A percentile compares a stretch with the other conserved stretches of the same genome.
These are phyloP conservation scores for Empidonax traillii DNA, from an alignment of 2,113 vertebrate genomes.

Conservation along the genomic window DNA sequence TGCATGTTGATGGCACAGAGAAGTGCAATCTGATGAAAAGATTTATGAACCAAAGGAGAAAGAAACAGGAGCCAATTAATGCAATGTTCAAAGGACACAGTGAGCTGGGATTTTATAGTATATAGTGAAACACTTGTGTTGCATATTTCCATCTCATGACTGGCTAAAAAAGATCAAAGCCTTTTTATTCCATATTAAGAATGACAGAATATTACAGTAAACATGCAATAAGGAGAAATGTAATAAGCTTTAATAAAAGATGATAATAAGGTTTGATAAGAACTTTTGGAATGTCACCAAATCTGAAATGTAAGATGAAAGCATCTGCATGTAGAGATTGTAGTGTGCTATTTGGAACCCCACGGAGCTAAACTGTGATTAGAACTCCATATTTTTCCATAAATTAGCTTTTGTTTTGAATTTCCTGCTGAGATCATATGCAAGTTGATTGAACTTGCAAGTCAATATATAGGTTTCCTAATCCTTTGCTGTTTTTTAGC, in stretches of 20 bases:
- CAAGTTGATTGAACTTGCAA: constrained; percentile 70
- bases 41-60: constrained; percentile 41
- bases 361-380: constrained; percentile 78
- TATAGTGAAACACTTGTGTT: constrained; percentile 17
- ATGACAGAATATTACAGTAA: constrained; percentile 62
- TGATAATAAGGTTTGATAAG: constrained; percentile 76
- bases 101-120: neutral
- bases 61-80: constrained; percentile 33
- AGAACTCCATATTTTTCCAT: constrained; percentile 86
- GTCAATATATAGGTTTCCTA: constrained; percentile 69
- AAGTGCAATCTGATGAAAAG: constrained; percentile 54
- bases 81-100: constrained; percentile 60
- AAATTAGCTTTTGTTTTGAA: constrained; percentile 82
- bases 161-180: constrained; percentile 49
- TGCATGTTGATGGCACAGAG: constrained; percentile 34
- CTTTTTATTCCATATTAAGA: constrained; percentile 61
- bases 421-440: constrained; percentile 79
- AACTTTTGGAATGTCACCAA: constrained; percentile 68
- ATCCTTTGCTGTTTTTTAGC: constrained; percentile 66
- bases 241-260: constrained; percentile 66
- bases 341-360: constrained; percentile 80
- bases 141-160: constrained; percentile 52
- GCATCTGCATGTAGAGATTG: constrained; percentile 68
- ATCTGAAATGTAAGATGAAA: constrained; percentile 74
- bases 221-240: constrained; percentile 62